Percentiles rank a stretch among this genome's conserved stretches.
Conservation (phyloP, 2,888 invertebrate species). For the Athalia cordata region DNA sequence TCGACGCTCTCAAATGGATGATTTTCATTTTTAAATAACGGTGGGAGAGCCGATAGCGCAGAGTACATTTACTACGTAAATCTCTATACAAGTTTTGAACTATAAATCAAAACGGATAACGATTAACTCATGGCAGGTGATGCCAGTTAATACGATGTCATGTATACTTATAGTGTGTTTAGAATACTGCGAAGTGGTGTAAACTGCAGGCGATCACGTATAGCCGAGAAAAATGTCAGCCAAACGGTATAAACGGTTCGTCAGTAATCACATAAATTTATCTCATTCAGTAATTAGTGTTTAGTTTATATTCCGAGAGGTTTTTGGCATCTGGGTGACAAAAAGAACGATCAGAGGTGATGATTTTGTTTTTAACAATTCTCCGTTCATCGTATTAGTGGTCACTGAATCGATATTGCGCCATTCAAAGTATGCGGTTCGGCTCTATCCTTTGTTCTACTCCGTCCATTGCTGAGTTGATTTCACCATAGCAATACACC, state of each 20-base stretch:
- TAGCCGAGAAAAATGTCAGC: not conserved
- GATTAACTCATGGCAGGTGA: constrained; percentile 18
- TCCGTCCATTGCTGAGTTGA: no score
- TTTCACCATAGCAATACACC: no score
- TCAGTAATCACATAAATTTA: not conserved
- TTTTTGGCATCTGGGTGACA: no score
- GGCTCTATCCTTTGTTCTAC: no score
- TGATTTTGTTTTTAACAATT: no score
- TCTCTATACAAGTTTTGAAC: constrained; percentile 28
- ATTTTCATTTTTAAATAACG: constrained; percentile 10
- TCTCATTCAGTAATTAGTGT: not conserved
- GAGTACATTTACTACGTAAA: constrained; percentile 18
- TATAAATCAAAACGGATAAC: constrained; percentile 21
- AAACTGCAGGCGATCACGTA: constrained; percentile 5
- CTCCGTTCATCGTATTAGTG: no score
- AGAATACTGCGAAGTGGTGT: not conserved
- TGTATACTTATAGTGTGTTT: not conserved
- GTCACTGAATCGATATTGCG: no score
- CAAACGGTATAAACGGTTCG: not conserved
- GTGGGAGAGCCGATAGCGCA: constrained; percentile 19
- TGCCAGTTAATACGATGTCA: constrained; percentile 33
- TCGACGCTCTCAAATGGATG: constrained; percentile 14
- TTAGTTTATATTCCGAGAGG: no score
- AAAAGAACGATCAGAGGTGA: no score
- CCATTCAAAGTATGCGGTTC: no score